These are phyloP conservation scores for Peromyscus leucopus DNA, from an alignment of 2,113 vertebrate species.

Conservation along the genomic window DNA sequence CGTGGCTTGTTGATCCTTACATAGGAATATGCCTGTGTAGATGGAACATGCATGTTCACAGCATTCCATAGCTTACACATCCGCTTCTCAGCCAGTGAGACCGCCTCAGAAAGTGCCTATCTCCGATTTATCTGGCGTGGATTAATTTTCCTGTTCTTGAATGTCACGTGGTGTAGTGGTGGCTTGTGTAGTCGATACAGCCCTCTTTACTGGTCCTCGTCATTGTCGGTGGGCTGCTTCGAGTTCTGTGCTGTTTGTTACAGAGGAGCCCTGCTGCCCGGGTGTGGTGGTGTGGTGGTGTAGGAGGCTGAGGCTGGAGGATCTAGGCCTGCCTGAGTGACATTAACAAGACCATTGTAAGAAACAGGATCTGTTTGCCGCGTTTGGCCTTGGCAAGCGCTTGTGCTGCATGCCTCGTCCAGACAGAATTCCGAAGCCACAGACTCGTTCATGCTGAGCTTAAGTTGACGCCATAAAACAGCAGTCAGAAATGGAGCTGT, in stretches of 20 bases:
- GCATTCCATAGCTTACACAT: neutral
- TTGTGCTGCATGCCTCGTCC: neutral
- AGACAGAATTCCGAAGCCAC: neutral
- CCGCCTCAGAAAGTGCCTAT: neutral
- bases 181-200: fast-evolving
- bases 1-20: neutral
- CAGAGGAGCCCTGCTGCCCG: too few relatives aligned
- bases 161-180: fast-evolving
- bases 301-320: neutral
- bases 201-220: neutral
- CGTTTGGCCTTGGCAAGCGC: neutral
- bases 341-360: too few relatives aligned
- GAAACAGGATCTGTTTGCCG: neutral
- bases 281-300: neutral
- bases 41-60: fast-evolving
- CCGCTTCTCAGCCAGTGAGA: neutral
- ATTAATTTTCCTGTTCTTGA: neutral
- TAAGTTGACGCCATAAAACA: neutral
- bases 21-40: neutral
- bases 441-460: neutral
- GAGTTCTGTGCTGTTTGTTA: fast-evolving
- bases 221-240: too few relatives aligned
- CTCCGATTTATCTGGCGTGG: neutral
- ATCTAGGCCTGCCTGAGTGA: neutral
- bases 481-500: too few relatives aligned